A percentile compares a stretch with the other conserved stretches of the same genome.
Conservation (phyloP, 2,113 vertebrate genomes). For the Alces alces region DNA sequence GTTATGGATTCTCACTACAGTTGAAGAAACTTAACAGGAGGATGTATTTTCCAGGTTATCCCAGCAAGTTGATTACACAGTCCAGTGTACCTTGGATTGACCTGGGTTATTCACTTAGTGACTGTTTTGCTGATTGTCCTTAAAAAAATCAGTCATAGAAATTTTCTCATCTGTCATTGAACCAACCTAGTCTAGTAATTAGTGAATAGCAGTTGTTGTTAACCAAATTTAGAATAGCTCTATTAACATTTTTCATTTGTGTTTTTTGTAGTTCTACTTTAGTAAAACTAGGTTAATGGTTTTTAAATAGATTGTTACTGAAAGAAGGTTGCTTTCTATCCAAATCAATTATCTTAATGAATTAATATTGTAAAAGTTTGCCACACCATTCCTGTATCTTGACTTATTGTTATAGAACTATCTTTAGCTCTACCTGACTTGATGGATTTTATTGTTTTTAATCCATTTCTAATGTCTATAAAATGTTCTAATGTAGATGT, state of each 20-base stretch:
- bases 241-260: slow-evolving; percentile 45
- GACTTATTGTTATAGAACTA: slow-evolving; percentile 19
- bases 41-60: neutral
- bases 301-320: slow-evolving; percentile 25
- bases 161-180: slow-evolving; percentile 8
- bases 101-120: neutral
- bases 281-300: slow-evolving; percentile 28
- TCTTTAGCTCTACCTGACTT: neutral
- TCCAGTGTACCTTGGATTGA: neutral
- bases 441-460: slow-evolving; percentile 21
- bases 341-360: slow-evolving; percentile 15
- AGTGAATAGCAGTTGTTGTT: neutral
- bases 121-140: slow-evolving; percentile 28
- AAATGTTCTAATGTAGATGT: slow-evolving; percentile 44
- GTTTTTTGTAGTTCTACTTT: slow-evolving; percentile 39
- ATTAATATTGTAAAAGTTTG: slow-evolving; percentile 30
- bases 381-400: neutral
- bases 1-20: neutral
- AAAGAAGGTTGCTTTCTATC: slow-evolving; percentile 30
- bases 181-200: neutral
- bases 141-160: neutral
- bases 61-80: neutral
- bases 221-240: slow-evolving; percentile 15
- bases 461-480: slow-evolving; percentile 47
- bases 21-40: neutral